phyloP scores from a whole-genome alignment of 2,113 vertebrate species.

The Trematocara nigrifrons region DNA sequence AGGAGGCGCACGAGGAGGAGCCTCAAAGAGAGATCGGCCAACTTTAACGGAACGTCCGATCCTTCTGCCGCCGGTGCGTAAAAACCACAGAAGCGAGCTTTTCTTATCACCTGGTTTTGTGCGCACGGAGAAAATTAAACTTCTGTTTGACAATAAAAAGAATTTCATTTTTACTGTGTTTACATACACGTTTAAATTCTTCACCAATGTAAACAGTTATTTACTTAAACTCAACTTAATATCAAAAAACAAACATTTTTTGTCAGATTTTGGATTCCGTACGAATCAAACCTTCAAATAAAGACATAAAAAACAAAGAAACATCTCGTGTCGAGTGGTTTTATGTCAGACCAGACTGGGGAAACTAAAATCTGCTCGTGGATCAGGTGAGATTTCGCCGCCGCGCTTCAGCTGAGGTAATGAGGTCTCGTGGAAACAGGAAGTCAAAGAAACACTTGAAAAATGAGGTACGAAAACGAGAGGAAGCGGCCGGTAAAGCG shows the following conservation, averaged over 20 bases:
- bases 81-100: background rate
- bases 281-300: background rate
- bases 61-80: background rate
- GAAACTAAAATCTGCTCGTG: background rate
- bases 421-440: constrained; percentile 18
- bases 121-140: fast-evolving
- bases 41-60: background rate
- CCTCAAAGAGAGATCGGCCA: background rate
- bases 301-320: background rate
- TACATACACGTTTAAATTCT: background rate
- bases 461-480: constrained; percentile 29
- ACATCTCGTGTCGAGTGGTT: background rate
- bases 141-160: background rate
- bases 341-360: background rate
- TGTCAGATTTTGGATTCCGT: background rate
- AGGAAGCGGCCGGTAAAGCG: background rate
- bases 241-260: fast-evolving
- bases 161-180: background rate
- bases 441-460: background rate
- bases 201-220: background rate
- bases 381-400: background rate
- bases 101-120: background rate
- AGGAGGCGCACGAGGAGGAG: background rate
- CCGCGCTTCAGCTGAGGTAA: constrained; percentile 36
- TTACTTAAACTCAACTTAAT: background rate